Evolutionary conservation across 1,140 invertebrate species (phyloP), one percentile per base, ranked within the genome.

Genomic region (Zaprionus camerounensis): DNA sequence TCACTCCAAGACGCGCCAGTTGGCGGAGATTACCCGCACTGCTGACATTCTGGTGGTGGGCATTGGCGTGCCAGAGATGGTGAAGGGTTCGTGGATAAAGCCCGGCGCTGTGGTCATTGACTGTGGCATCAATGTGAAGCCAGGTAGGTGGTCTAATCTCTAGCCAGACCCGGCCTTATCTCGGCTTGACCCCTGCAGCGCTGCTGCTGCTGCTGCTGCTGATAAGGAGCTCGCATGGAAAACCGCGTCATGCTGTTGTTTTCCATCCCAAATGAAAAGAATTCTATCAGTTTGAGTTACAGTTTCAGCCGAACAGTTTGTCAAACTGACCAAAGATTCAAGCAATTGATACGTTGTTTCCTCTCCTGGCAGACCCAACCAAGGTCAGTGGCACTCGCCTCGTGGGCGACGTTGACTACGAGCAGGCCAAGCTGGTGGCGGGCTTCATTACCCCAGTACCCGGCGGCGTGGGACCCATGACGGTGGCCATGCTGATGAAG

Each of bases 81-180:
- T 99, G 1, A 98, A 98, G 93, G 97, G 96, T 0, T 96, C 96
- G 58, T 99, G 99, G 99, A 96, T 99, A 51, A 99, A 99, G 94
- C 97, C 98, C 0, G 98, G 99, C 20, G 98, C 99, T 55, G 96
- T 99, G 31, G 99, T 99, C n/a, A 99, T 99, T 80, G 99, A 99
- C 93, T 99, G 99, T 94, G 99, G 99, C 46, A 99, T 99, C 64
- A 99, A 99, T 93, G 95, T 96, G 5, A 96, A 99, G 79, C 95
- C 97, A 94, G 98, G 98, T 98, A 94, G 92, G 85, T 84, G 44
- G 28, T 77, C 72, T 24, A 26, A 26, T n/a, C 17, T 11, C 15
- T 20, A 34, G 22, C 2, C 36, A 13, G 57, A 38, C 22, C 24
- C 28, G n/a, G 11, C 9, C 61, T 64, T 64, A 64, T 64, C 61